Base-by-base conservation (phyloP, 2,888 invertebrate species). In the Apotomis betuletana region DNA sequence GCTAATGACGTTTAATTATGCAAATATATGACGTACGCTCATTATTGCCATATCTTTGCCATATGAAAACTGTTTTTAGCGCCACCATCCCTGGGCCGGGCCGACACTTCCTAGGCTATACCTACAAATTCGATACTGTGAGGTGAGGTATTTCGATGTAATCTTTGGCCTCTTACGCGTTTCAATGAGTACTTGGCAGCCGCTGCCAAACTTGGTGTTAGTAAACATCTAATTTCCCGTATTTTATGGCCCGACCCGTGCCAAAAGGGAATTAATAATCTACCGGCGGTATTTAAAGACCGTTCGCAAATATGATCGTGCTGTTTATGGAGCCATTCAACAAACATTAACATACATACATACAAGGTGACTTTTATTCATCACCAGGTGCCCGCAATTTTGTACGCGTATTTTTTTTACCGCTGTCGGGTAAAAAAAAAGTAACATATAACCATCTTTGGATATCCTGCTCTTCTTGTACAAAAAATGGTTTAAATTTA, bases 181-280 rank as follows among this genome's bases (percentile, higher is more conserved):
- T 38, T n/a, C 59, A 41, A 41, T 41, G 52, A 5, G 67, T 46
- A 68, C 63, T 72, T 72, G 72, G 72, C 72, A 72, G 67, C 58
- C 27, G 61, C 27, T 57, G 52, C 67, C 41, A 52, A 58, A 36
- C 44, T 44, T 60, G 67, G 60, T 67, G 67, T 72, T 72, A 46
- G 72, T 72, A 72, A 67, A 72, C 72, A 72, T 58, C 67, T 67
- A 46, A 72, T 58, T 68, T 54, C 58, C 52, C 46, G 58, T 44
- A 59, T 46, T 72, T 72, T 67, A 72, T 67, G 52, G 27, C 12
- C 58, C 5, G 12, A 12, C 36, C 57, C 57, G 67, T 49, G 72
- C 67, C 67, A 72, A 72, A 68, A 15, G 63, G 67, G 38, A 12
- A 58, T 52, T 58, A 13, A 59, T 68, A 58, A 41, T 72, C 46